Evolutionary conservation across 2,888 invertebrate species (phyloP).

Genomic region (Caenorhabditis japonica): DNA sequence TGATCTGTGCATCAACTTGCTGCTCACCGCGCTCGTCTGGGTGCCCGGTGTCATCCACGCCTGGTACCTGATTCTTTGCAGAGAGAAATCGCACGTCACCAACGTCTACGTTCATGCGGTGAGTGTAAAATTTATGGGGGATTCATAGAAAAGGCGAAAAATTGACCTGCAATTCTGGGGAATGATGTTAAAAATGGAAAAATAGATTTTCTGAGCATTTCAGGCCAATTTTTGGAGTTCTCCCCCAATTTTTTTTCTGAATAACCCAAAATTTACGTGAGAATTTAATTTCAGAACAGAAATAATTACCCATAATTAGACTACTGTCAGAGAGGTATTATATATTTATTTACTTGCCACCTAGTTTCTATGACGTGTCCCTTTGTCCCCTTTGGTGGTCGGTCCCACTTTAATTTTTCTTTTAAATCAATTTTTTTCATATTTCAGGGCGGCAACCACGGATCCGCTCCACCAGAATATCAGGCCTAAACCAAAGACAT

Average conservation of each 20-base stretch:
- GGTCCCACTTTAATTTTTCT: background rate
- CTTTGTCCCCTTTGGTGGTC: constrained; percentile 8
- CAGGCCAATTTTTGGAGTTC: no score
- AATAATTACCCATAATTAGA: constrained; percentile 12
- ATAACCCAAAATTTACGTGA: background rate
- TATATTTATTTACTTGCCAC: background rate
- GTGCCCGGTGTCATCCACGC: constrained; percentile 56
- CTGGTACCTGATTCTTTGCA: constrained; percentile 49
- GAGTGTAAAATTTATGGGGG: constrained; percentile 19
- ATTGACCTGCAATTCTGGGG: no score
- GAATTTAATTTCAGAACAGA: constrained; percentile 16
- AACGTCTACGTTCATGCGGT: constrained; percentile 50
- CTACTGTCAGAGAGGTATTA: background rate
- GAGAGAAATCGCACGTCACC: constrained; percentile 26
- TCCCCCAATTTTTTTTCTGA: no score
- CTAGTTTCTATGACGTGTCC: background rate
- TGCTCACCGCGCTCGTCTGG: constrained; percentile 32
- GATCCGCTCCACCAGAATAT: constrained; percentile 49
- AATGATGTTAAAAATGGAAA: no score
- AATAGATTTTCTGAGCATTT: no score
- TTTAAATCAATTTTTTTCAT: background rate
- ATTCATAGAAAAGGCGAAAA: background rate
- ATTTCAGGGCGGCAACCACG: constrained; percentile 44
- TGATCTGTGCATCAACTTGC: constrained; percentile 45
- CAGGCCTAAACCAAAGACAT: constrained; percentile 7